Evolutionary conservation across 2,888 invertebrate species (phyloP).

Genomic region (Galerucella pusilla): DNA sequence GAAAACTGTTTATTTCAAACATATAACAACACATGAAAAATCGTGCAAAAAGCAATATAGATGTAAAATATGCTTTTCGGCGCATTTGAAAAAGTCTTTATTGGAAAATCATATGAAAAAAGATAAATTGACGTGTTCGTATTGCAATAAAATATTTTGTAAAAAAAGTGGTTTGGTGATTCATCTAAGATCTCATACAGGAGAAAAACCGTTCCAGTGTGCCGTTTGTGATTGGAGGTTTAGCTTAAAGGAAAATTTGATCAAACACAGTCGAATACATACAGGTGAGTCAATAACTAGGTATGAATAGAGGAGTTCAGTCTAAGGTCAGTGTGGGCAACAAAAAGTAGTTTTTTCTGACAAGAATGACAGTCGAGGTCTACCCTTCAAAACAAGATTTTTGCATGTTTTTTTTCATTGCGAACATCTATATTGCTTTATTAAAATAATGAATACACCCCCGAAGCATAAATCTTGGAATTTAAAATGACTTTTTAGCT

Average conservation of each 20-base stretch:
- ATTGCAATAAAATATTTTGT: slow-evolving; percentile 13
- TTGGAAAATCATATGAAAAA: slow-evolving; percentile 10
- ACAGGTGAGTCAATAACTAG: slow-evolving; percentile 52
- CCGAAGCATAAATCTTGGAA: too few relatives aligned
- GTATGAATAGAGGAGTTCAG: not conserved
- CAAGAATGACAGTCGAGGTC: too few relatives aligned
- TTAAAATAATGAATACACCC: too few relatives aligned
- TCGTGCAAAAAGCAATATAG: not conserved
- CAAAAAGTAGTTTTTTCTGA: too few relatives aligned
- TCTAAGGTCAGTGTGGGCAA: too few relatives aligned
- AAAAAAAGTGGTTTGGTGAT: slow-evolving; percentile 22
- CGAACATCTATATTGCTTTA: too few relatives aligned
- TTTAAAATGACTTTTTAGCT: too few relatives aligned
- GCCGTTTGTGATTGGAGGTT: slow-evolving; percentile 54
- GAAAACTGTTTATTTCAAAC: slow-evolving; percentile 21
- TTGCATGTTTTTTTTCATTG: too few relatives aligned
- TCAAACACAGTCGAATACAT: slow-evolving; percentile 57
- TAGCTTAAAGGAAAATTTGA: slow-evolving; percentile 53
- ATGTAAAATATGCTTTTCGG: slow-evolving; percentile 7
- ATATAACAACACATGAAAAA: slow-evolving; percentile 8
- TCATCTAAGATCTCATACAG: slow-evolving; percentile 39
- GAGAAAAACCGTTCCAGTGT: slow-evolving; percentile 49
- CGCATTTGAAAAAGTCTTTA: not conserved
- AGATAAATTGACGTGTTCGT: slow-evolving; percentile 6
- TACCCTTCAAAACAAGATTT: too few relatives aligned